A percentile compares a stretch with the other conserved stretches of the same genome.
These are phyloP conservation scores for Scaptomyza tumidula DNA, from an alignment of 2,888 invertebrate species.

Conservation along the genomic window DNA sequence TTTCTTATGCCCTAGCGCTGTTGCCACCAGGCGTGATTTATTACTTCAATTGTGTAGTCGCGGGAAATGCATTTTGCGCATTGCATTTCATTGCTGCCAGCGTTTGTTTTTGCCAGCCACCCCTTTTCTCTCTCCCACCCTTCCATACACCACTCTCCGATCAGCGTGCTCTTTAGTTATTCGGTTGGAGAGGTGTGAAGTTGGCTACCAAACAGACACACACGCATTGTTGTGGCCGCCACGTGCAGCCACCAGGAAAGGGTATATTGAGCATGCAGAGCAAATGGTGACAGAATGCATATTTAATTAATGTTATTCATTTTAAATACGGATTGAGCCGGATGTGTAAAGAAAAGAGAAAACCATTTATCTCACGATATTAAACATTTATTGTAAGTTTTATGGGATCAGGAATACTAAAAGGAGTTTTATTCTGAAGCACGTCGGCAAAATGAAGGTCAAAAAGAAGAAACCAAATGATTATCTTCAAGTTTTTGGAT, in stretches of 20 bases:
- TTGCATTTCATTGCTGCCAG: slow-evolving; percentile 75
- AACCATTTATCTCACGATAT: not conserved
- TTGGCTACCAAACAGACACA: slow-evolving; percentile 44
- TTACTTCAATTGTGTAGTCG: slow-evolving; percentile 79
- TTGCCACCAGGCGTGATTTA: slow-evolving; percentile 66
- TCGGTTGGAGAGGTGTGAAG: slow-evolving; percentile 66
- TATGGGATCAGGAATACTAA: too few species aligned
- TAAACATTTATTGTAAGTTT: not conserved
- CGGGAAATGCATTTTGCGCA: slow-evolving; percentile 78
- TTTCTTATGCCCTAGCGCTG: not conserved
- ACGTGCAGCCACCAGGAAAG: not conserved
- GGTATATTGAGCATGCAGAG: slow-evolving; percentile 12
- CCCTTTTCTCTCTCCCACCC: not conserved
- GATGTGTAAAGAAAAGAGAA: not conserved
- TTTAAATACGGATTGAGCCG: not conserved
- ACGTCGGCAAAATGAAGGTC: too few species aligned
- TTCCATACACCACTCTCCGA: not conserved
- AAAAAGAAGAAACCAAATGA: too few species aligned
- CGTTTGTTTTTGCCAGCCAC: slow-evolving; percentile 64
- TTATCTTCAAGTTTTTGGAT: too few species aligned
- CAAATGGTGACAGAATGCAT: not conserved
- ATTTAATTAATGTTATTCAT: not conserved
- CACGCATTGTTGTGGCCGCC: slow-evolving; percentile 61
- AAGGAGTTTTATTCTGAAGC: too few species aligned
- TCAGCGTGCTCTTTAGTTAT: slow-evolving; percentile 5